Conservation (phyloP, 2,113 vertebrate species). For the Ibidorhyncha struthersii region DNA sequence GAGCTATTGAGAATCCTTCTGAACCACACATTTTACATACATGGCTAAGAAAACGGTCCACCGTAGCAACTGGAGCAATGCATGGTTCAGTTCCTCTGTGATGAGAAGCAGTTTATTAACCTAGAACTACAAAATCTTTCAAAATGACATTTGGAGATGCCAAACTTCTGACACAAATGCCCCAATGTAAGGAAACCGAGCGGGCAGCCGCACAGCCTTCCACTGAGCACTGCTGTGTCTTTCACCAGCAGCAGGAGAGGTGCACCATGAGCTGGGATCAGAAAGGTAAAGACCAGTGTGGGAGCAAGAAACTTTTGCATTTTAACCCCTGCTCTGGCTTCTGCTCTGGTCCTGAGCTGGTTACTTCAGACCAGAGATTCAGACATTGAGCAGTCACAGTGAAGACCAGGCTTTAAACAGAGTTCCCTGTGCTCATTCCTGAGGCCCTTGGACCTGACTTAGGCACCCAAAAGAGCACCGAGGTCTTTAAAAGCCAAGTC, state of each 20-base stretch:
- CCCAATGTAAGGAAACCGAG: neutral
- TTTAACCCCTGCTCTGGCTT: neutral
- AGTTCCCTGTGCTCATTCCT: neutral
- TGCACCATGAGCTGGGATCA: fast-evolving
- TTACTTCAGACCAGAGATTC: neutral
- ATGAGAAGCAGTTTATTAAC: conserved; percentile 30
- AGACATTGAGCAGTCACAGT: neutral
- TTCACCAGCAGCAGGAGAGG: neutral
- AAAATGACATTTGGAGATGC: conserved; percentile 5
- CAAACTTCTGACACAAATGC: conserved; percentile 17
- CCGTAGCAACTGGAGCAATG: neutral
- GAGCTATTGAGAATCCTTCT: neutral
- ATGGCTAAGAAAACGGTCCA: neutral
- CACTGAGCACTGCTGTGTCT: neutral
- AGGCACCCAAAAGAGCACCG: no score
- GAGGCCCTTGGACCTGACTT: neutral
- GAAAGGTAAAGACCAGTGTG: neutral
- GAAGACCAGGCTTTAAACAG: neutral
- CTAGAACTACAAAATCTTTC: conserved; percentile 44
- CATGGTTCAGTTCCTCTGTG: neutral
- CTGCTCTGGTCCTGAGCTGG: neutral
- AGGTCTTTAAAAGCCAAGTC: no score
- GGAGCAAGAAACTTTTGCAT: neutral
- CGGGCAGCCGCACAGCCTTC: neutral
- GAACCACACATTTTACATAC: neutral